A percentile compares a stretch with the other conserved stretches of the same genome.
phyloP scores from a whole-genome alignment of 2,888 invertebrate species.

The Eristalis arbustorum region DNA sequence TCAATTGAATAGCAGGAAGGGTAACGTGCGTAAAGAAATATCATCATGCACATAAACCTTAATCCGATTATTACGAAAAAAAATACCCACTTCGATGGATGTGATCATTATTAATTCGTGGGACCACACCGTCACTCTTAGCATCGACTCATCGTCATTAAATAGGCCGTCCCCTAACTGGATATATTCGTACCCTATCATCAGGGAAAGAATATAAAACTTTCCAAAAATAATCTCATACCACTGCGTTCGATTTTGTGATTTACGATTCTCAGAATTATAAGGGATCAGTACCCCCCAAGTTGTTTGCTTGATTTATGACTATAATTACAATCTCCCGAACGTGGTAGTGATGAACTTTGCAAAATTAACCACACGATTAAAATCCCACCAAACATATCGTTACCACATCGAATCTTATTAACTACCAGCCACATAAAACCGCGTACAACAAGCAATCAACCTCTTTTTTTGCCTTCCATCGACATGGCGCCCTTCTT shows the following conservation, averaged over 20 bases:
- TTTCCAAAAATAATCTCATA: background rate
- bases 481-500: conserved; percentile 1
- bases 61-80: background rate
- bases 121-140: background rate
- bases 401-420: conserved; percentile 30
- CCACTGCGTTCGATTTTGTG: background rate
- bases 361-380: background rate
- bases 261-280: background rate
- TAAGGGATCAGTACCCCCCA: conserved; percentile 26
- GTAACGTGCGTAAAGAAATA: no score
- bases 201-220: background rate
- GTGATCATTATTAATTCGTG: background rate
- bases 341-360: conserved; percentile 37
- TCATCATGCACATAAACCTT: background rate
- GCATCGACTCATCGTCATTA: background rate
- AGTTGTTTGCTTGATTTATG: conserved; percentile 51
- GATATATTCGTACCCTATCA: background rate
- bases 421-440: conserved; percentile 28
- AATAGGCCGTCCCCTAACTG: background rate
- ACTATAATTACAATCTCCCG: conserved; percentile 25
- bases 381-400: conserved; percentile 11
- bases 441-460: conserved; percentile 18
- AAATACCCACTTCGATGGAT: background rate
- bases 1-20: no score
- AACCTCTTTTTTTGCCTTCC: conserved; percentile 4